Base-by-base conservation (phyloP, 2,797 vertebrate species). In the Poeciliopsis presidionis region DNA sequence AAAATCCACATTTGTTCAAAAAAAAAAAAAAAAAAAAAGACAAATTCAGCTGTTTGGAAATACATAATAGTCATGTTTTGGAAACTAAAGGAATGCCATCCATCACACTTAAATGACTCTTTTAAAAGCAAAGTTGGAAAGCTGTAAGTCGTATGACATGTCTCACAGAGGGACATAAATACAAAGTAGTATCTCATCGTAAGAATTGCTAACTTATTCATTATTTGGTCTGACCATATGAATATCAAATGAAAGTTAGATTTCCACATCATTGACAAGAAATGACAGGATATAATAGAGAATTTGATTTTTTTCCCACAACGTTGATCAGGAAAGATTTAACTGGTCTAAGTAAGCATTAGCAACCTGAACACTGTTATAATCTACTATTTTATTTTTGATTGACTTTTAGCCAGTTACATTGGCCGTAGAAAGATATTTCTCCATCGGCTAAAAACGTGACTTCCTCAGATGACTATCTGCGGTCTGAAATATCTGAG, bases 391-490 rank as follows among this genome's bases (percentile, higher is more conserved):
- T 63, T 63, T 1, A 36, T 63, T 36, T 20, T 63, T 63, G 30
- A 63, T 63, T 63, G 53, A 61, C 30, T 33, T 51, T 51, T 3
- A 73, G 28, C 43, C 49, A 30, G 78, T 65, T 7, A 5, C 2
- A 41, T 53, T 39, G 16, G 75, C 72, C 67, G 65, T 39, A 8
- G 18, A 67, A 83, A 59, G 72, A 47, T 6, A 70, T 28, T 13
- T n/a, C 55, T 57, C 11, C 25, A 33, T 33, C 6, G 14, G 28
- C 30, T 33, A 22, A 18, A 30, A 18, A 61, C 4, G 5, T 61
- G 2, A 18, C 16, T 39, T 25, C 57, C 80, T 14, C 30, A 67
- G 83, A 78, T 80, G 81, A 81, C 83, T 87, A 82, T 88, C 86
- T 85, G 72, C 14, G 72, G 84, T 72, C 79, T 59, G 82, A 88